Conservation (phyloP, 2,113 vertebrate species). For the Pangasianodon hypophthalmus region DNA sequence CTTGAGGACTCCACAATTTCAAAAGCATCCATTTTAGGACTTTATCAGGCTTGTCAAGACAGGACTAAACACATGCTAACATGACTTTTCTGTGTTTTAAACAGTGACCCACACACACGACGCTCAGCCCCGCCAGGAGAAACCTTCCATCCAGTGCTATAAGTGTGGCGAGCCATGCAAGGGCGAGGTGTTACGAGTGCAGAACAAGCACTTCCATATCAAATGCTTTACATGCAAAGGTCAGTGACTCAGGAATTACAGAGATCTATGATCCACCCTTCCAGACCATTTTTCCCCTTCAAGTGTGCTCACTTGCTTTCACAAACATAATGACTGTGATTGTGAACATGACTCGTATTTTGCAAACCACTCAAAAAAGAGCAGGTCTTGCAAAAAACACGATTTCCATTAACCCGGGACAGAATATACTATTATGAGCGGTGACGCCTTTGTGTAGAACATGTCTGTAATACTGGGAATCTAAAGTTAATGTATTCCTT, state of each 20-base stretch:
- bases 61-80: not conserved
- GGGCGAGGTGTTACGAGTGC: slow-evolving; percentile 92
- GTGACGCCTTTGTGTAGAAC: not conserved
- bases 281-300: not conserved
- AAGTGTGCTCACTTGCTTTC: not conserved
- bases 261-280: not conserved
- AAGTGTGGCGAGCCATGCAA: slow-evolving; percentile 90
- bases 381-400: not conserved
- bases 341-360: not conserved
- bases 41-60: not conserved
- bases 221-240: slow-evolving; percentile 98
- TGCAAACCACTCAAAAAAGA: not conserved
- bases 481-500: slow-evolving; percentile 39
- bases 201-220: slow-evolving; percentile 91
- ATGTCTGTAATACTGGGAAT: not conserved
- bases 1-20: not conserved
- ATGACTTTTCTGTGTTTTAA: slow-evolving; percentile 11
- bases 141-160: slow-evolving; percentile 84
- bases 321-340: not conserved
- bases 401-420: not conserved
- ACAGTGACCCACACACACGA: slow-evolving; percentile 84
- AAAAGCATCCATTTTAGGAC: not conserved
- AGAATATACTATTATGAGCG: not conserved
- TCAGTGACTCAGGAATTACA: slow-evolving; percentile 60
- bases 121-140: slow-evolving; percentile 74